Conservation (phyloP, 1,140 invertebrate genomes). For the roundworm (Caenorhabditis elegans) region WBcel235 BX284605.5:11830501-11831000, state of each 20-base stretch:
- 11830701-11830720: constrained; percentile 47
- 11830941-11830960: constrained; percentile 21
- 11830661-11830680: constrained; percentile 44
- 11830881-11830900: not conserved
- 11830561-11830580: constrained; percentile 28
- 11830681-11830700: constrained; percentile 46
- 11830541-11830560: constrained; percentile 48
- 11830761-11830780: constrained; percentile 42
- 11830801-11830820: constrained; percentile 44
- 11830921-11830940: not conserved
- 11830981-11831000: constrained; percentile 38
- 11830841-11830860: constrained; percentile 37
- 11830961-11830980: constrained; percentile 41
- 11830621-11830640: constrained; percentile 42
- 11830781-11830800: constrained; percentile 43
- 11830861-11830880: not conserved
- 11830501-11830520: constrained; percentile 29
- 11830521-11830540: constrained; percentile 40
- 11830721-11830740: constrained; percentile 53
- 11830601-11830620: constrained; percentile 39
- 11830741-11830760: constrained; percentile 41
- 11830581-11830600: constrained; percentile 18
- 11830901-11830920: constrained; percentile 25
- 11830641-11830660: constrained; percentile 47
- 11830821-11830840: constrained; percentile 48